Evolutionary conservation across 1,140 invertebrate species (phyloP), one percentile per base, ranked within the genome.

Genomic region (Macrobrachium nipponense): DNA sequence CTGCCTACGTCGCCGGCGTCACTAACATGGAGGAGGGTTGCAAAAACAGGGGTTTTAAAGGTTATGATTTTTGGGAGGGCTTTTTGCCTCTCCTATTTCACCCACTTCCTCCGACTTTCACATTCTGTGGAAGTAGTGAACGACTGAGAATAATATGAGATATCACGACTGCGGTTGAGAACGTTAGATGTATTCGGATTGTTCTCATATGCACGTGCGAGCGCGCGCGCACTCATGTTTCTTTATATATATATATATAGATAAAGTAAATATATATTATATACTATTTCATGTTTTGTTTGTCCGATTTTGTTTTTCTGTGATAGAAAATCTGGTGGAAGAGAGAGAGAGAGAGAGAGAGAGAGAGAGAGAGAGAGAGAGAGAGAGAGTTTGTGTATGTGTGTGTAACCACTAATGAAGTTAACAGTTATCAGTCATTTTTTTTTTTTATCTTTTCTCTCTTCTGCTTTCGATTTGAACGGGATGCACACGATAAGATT

Each of bases 51-150:
- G 27, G 27, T 36, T 36, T 36, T 36, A 36, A 36, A 36, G 27
- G 27, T 36, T 36, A 36, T 36, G 27, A 36, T 36, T 36, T 36
- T 36, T 36, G 27, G 27, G 4, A 36, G 15, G 10, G 20, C 75
- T 70, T 79, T 72, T 78, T 70, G 59, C 82, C 64, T 51, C 64
- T 58, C 10, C 79, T 78, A 64, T 76, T 79, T 78, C 36, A n/a
- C 64, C 66, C n/a, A 64, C 64, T 78, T 85, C 75, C 82, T 70
- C 64, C 81, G 43, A 27, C 82, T 85, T 85, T 85, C 82, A 85
- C 82, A 85, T 85, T 85, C 59, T 43, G 70, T 83, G 23, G 60
- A 83, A 61, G 76, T 76, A 83, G 76, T 60, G 82, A 68, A 60
- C 44, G 79, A 68, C n/a, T 44, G 43, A 36, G 27, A 36, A 36